phyloP scores from a whole-genome alignment of 2,888 invertebrate species.

The Heliothis peltigera region DNA sequence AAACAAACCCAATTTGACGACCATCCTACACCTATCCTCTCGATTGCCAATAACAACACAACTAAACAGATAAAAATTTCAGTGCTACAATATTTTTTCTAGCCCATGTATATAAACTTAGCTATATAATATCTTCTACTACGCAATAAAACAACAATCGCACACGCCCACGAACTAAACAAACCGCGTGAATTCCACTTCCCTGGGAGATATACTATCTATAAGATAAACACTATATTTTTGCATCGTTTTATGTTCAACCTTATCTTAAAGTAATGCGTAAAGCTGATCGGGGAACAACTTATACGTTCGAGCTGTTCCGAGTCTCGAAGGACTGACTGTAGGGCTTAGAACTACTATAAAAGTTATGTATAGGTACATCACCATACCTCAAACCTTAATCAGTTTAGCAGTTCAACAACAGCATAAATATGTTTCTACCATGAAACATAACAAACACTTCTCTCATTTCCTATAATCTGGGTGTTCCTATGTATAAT shows the following conservation, averaged over 20 bases:
- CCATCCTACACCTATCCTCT: constrained; percentile 32
- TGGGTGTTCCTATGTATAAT: no score
- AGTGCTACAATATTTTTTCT: constrained; percentile 16
- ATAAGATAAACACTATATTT: constrained; percentile 47
- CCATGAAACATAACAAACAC: no score
- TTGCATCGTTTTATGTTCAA: constrained; percentile 33
- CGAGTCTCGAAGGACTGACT: constrained; percentile 1
- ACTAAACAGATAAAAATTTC: constrained; percentile 18
- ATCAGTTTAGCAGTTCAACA: no score
- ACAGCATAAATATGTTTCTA: no score
- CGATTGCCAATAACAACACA: constrained; percentile 47
- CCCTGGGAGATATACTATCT: constrained; percentile 50
- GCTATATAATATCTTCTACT: constrained; percentile 12
- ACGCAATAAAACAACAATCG: constrained; percentile 32
- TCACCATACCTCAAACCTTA: no score
- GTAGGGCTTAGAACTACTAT: no score
- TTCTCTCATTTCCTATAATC: no score
- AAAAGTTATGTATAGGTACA: no score
- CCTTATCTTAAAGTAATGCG: constrained; percentile 30
- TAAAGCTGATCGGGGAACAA: constrained; percentile 18
- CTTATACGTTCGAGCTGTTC: constrained; percentile 16
- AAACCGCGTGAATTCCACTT: constrained; percentile 37
- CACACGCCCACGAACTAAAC: constrained; percentile 29
- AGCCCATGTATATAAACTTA: background rate
- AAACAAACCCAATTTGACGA: constrained; percentile 26